Conservation (phyloP, 1,140 invertebrate species). For the Coenobita brevimanus region DNA sequence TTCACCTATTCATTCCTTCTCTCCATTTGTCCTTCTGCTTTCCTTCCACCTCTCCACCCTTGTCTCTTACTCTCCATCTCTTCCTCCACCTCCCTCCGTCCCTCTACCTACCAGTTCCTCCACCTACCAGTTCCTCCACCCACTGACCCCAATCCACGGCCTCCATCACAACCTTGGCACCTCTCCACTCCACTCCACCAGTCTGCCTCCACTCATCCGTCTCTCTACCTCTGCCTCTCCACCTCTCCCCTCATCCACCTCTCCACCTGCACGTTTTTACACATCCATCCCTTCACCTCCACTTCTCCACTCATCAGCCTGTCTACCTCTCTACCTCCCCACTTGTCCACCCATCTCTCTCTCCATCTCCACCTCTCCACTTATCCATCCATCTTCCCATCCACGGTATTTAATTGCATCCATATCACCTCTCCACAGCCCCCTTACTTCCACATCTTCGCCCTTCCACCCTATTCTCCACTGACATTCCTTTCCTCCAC, state of each 20-base stretch:
- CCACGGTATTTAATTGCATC: too few species aligned
- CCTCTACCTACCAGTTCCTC: background rate
- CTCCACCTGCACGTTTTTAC: too few species aligned
- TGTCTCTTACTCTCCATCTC: background rate
- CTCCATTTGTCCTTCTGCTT: background rate
- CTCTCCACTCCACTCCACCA: background rate
- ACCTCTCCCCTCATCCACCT: background rate
- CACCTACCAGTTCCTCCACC: background rate
- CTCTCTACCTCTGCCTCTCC: background rate
- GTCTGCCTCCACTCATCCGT: background rate
- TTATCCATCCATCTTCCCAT: too few species aligned
- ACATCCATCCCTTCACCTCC: too few species aligned
- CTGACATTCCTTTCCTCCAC: too few species aligned
- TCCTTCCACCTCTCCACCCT: background rate
- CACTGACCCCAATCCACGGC: background rate
- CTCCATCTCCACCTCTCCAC: too few species aligned
- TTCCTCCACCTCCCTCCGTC: too few species aligned
- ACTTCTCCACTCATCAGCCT: too few species aligned
- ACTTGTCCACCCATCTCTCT: too few species aligned
- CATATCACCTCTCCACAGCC: background rate
- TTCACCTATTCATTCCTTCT: background rate
- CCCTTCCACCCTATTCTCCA: too few species aligned
- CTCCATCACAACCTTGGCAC: background rate
- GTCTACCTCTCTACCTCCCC: too few species aligned
- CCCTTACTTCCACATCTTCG: background rate